Conservation (phyloP, 2,888 invertebrate genomes). For the Eilema depressum region DNA sequence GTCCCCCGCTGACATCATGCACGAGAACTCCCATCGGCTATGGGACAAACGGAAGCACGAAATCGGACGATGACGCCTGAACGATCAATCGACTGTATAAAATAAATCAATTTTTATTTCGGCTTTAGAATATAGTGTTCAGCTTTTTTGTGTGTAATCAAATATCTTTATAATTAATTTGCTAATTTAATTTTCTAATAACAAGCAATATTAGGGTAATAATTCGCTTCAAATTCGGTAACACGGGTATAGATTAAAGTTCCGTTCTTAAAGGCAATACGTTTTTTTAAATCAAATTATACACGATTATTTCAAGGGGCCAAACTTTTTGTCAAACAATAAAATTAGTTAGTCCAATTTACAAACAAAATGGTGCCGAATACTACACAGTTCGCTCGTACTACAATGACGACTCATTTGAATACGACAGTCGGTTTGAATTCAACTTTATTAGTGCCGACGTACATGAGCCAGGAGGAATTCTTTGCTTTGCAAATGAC, state of each 20-base stretch:
- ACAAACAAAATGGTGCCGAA: slow-evolving; percentile 73
- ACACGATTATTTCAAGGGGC: slow-evolving; percentile 65
- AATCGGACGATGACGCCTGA: slow-evolving; percentile 72
- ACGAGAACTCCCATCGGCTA: slow-evolving; percentile 74
- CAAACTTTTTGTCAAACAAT: slow-evolving; percentile 63
- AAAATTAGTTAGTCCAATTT: slow-evolving; percentile 31
- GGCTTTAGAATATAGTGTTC: slow-evolving; percentile 37
- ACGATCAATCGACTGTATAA: slow-evolving; percentile 70
- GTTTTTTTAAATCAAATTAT: slow-evolving; percentile 38
- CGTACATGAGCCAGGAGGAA: slow-evolving; percentile 86
- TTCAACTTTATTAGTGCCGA: slow-evolving; percentile 82
- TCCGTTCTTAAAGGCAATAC: slow-evolving; percentile 78
- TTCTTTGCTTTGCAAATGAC: slow-evolving; percentile 87
- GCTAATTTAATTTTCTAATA: slow-evolving; percentile 54
- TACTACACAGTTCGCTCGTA: slow-evolving; percentile 64
- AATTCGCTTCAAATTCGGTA: slow-evolving; percentile 20
- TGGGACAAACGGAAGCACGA: slow-evolving; percentile 79
- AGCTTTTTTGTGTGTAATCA: slow-evolving; percentile 81
- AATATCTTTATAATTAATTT: slow-evolving; percentile 65
- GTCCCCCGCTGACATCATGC: slow-evolving; percentile 63
- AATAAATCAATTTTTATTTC: slow-evolving; percentile 66
- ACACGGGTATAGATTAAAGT: slow-evolving; percentile 46
- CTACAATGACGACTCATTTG: slow-evolving; percentile 68
- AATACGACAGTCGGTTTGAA: slow-evolving; percentile 71
- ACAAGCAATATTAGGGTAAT: slow-evolving; percentile 50